phyloP scores from a whole-genome alignment of 2,888 invertebrate genomes.

The Folsomia candida region DNA sequence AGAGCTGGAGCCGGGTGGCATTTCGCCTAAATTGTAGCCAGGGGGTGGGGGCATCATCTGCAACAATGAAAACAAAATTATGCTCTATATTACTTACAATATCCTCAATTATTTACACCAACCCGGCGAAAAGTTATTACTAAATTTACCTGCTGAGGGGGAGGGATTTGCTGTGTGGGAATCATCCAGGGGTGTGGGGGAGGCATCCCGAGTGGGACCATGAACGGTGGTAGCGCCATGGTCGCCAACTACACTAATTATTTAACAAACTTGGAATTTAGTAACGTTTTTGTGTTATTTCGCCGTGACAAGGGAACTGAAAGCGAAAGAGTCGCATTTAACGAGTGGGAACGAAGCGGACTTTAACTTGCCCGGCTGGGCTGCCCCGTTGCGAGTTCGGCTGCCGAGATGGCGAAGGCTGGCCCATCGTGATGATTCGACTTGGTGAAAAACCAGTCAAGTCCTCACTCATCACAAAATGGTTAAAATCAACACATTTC shows the following conservation, averaged over 20 bases:
- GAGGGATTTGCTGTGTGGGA: constrained; percentile 75
- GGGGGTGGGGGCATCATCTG: constrained; percentile 53
- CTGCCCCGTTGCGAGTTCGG: too few species aligned
- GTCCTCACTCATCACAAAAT: too few species aligned
- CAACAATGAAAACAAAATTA: not conserved
- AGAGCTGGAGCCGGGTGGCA: constrained; percentile 37
- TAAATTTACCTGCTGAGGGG: constrained; percentile 61
- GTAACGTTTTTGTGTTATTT: too few species aligned
- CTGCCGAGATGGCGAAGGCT: too few species aligned
- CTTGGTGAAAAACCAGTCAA: too few species aligned
- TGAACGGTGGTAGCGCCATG: constrained; percentile 35
- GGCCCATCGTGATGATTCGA: too few species aligned
- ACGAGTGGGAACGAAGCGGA: too few species aligned
- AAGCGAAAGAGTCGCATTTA: too few species aligned
- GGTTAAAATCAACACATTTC: too few species aligned
- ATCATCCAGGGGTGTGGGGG: constrained; percentile 59
- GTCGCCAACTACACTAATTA: not conserved
- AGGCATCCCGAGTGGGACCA: constrained; percentile 40
- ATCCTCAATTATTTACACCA: not conserved
- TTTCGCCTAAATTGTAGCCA: not conserved
- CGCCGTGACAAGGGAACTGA: too few species aligned
- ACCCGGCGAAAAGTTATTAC: not conserved
- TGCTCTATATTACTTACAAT: not conserved
- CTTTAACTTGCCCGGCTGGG: too few species aligned
- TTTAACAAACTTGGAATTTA: too few species aligned